Evolutionary conservation across 2,888 invertebrate species (phyloP), one percentile per base, ranked within the genome.

Genomic region (Conchocele bisecta): DNA sequence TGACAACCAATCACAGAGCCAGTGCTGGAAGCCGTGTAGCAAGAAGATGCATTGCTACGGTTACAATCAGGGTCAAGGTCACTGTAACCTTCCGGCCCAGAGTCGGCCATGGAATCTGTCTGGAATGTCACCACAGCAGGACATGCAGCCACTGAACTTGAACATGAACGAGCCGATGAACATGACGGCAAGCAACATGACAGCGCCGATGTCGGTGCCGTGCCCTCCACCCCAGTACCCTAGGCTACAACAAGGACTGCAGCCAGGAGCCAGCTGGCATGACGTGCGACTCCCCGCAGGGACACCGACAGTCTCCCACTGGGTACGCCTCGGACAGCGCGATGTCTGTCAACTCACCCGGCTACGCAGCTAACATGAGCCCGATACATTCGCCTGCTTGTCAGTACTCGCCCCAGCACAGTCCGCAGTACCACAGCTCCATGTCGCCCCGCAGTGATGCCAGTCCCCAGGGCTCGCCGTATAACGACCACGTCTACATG

Each of bases 191-290:
- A 60, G 44, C 28, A 70, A 66, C n/a, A 61, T 70, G 58, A 53
- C 58, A n/a, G n/a, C n/a, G n/a, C n/a, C n/a, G n/a, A n/a, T n/a
- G n/a, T n/a, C n/a, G n/a, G n/a, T n/a, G n/a, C n/a, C n/a, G n/a
- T n/a, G n/a, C n/a, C 75, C 75, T 26, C 72, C 72, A 31, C 75
- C 75, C 11, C 76, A 76, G 66, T 76, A 76, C 29, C 76, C 76
- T 41, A 72, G 51, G 68, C 24, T 63, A 58, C 61, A 58, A 46
- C 20, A n/a, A n/a, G n/a, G n/a, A n/a, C n/a, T n/a, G n/a, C n/a
- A n/a, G n/a, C n/a, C n/a, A n/a, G n/a, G n/a, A n/a, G n/a, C n/a
- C n/a, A n/a, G n/a, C n/a, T n/a, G n/a, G n/a, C n/a, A n/a, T n/a
- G n/a, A n/a, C n/a, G n/a, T n/a, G n/a, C n/a, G n/a, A n/a, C n/a